phyloP scores from a whole-genome alignment of 2,797 vertebrate genomes.

The Triplophysa yarkandensis region DNA sequence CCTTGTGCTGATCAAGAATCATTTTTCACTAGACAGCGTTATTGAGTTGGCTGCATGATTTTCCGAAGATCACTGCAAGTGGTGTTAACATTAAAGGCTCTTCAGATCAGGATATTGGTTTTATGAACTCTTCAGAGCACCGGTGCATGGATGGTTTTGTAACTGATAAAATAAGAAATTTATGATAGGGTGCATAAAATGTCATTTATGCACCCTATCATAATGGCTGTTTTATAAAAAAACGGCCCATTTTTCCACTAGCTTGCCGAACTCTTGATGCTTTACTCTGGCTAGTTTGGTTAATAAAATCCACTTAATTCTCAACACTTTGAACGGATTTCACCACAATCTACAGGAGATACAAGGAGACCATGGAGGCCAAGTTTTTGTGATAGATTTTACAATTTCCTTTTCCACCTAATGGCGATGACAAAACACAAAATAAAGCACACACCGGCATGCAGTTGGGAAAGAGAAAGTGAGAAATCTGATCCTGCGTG shows the following conservation, averaged over 20 bases:
- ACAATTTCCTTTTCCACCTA: neutral
- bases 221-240: no score
- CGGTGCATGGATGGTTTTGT: neutral
- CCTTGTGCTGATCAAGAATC: constrained; percentile 1
- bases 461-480: constrained; percentile 51
- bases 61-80: neutral
- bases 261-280: neutral
- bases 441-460: constrained; percentile 25
- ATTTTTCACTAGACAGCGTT: constrained; percentile 3
- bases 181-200: neutral
- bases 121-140: neutral
- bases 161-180: neutral
- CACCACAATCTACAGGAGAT: neutral
- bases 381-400: neutral
- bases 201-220: no score
- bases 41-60: neutral
- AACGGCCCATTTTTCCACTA: neutral
- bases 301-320: neutral
- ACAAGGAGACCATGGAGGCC: neutral
- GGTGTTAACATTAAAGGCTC: constrained; percentile 6
- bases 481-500: constrained; percentile 38
- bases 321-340: neutral
- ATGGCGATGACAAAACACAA: neutral
- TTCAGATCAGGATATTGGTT: neutral
- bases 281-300: neutral